Conservation (phyloP, 2,797 vertebrate species). For the Microhierax caerulescens region DNA sequence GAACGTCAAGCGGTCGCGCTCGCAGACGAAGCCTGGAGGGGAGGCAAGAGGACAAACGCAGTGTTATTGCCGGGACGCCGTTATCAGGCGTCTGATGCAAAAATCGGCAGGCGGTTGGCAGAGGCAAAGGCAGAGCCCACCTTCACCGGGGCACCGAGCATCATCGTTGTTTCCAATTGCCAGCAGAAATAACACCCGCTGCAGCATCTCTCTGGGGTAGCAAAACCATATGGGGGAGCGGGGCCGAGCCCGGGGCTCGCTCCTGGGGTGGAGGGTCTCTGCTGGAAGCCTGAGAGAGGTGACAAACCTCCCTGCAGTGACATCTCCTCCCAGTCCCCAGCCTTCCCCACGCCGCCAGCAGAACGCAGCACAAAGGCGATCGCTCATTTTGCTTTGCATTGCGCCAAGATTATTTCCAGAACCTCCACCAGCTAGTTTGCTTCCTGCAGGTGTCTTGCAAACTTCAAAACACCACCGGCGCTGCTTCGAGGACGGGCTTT, state of each 20-base stretch:
- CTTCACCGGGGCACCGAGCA: neutral
- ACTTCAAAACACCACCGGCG: neutral
- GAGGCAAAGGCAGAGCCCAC: neutral
- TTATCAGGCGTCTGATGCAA: fast-evolving
- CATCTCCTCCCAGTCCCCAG: neutral
- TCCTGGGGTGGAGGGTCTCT: fast-evolving
- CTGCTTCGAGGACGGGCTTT: neutral
- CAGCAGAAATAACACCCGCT: neutral
- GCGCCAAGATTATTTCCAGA: neutral
- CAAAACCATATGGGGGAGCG: fast-evolving
- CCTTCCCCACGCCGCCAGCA: neutral
- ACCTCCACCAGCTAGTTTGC: fast-evolving
- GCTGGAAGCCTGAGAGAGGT: neutral
- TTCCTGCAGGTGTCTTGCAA: conserved; percentile 42
- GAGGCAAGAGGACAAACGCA: neutral
- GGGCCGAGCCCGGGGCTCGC: neutral
- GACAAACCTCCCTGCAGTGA: fast-evolving
- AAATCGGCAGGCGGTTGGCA: fast-evolving
- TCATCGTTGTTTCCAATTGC: fast-evolving
- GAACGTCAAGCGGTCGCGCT: conserved; percentile 81
- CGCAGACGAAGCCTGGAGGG: conserved; percentile 76
- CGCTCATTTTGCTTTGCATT: neutral
- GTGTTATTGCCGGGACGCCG: fast-evolving
- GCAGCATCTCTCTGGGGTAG: neutral
- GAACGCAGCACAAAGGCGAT: fast-evolving